These are phyloP conservation scores for Pampus argenteus DNA, from an alignment of 2,797 vertebrate species.

Conservation along the genomic window DNA sequence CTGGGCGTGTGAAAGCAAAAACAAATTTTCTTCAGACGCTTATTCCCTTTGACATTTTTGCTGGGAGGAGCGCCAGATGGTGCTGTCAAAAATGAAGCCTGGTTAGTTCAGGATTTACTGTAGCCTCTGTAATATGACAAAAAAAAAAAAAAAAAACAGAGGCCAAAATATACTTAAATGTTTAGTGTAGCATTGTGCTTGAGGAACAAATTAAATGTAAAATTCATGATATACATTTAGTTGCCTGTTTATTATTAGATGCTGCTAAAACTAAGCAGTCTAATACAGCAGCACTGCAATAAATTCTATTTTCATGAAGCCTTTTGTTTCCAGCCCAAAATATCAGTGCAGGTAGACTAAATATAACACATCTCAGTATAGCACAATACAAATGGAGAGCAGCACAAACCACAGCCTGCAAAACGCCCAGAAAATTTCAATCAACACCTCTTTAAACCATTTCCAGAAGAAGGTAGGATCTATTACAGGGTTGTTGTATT, in stretches of 20 bases:
- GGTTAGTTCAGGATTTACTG: slow-evolving; percentile 7
- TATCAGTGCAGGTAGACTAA: background rate
- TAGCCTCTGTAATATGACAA: background rate
- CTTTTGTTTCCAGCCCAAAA: background rate
- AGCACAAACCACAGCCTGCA: background rate
- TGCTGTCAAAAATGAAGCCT: slow-evolving; percentile 1
- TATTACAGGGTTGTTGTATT: background rate
- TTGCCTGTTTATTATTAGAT: background rate
- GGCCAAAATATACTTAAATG: slow-evolving; percentile 1
- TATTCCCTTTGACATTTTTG: slow-evolving; percentile 13
- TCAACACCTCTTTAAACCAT: slow-evolving; percentile 4
- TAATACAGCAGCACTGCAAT: too few relatives aligned
- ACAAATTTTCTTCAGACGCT: background rate
- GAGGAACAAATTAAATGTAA: slow-evolving; percentile 1
- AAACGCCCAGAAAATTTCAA: background rate
- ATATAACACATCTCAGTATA: background rate
- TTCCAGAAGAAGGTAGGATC: background rate
- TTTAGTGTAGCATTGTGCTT: background rate
- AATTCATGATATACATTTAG: background rate
- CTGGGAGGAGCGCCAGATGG: background rate
- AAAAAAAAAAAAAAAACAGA: slow-evolving; percentile 13
- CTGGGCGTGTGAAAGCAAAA: background rate
- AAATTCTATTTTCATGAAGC: background rate
- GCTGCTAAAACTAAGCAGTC: background rate
- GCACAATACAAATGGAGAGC: background rate